These are phyloP conservation scores for Drepana arcuata DNA, from an alignment of 1,140 invertebrate genomes.

Conservation along the genomic window DNA sequence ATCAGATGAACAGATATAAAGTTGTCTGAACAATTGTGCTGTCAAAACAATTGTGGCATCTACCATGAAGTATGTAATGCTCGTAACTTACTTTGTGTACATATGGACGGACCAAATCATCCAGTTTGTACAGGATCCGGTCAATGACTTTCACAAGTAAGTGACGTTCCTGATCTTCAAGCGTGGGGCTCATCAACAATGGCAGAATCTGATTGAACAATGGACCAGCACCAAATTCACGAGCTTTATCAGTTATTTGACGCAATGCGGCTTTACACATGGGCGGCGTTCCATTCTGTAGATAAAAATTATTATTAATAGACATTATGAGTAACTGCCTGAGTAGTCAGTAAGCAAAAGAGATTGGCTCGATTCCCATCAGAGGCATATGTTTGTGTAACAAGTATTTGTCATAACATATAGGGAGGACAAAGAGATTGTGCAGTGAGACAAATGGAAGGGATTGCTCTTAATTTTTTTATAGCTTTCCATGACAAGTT, in stretches of 20 bases:
- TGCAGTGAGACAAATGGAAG: too few relatives aligned
- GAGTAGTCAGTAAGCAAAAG: not conserved
- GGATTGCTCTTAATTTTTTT: too few relatives aligned
- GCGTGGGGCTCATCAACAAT: slow-evolving; percentile 97
- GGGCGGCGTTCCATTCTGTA: slow-evolving; percentile 95
- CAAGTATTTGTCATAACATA: too few relatives aligned
- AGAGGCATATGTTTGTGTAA: too few relatives aligned
- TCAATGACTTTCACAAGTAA: slow-evolving; percentile 99
- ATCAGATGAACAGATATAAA: too few relatives aligned
- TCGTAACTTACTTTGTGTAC: slow-evolving; percentile 96
- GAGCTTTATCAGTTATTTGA: slow-evolving; percentile 98
- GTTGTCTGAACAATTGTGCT: too few relatives aligned
- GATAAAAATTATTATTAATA: slow-evolving; percentile 6
- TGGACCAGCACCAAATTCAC: slow-evolving; percentile 98
- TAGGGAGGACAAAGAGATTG: too few relatives aligned
- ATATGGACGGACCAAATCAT: slow-evolving; percentile 98
- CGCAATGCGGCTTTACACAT: slow-evolving; percentile 98
- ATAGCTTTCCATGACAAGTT: too few relatives aligned
- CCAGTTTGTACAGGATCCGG: slow-evolving; percentile 97
- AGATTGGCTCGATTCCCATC: not conserved
- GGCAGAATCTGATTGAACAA: slow-evolving; percentile 99
- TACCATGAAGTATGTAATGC: too few relatives aligned
- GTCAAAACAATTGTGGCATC: too few relatives aligned
- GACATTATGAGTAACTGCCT: too few relatives aligned
- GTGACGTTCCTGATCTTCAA: slow-evolving; percentile 99